Percentiles rank a stretch among this genome's conserved stretches.
Conservation (phyloP, 1,140 invertebrate genomes). For the Drosophila cardini region DNA sequence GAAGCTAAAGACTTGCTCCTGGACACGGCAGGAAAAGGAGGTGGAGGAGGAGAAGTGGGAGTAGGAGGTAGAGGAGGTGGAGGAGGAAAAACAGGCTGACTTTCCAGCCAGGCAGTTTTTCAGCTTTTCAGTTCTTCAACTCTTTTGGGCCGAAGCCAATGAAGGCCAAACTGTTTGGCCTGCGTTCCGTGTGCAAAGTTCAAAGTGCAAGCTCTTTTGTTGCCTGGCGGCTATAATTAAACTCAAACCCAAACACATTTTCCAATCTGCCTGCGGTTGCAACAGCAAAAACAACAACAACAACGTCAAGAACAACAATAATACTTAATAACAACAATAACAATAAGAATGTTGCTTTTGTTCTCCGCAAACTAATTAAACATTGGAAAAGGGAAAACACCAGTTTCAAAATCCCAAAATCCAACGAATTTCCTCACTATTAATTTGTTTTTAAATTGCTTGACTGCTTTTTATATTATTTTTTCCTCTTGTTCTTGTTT, state of each 20-base stretch:
- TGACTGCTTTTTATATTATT: conserved; percentile 22
- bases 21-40: background rate
- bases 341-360: conserved; percentile 49
- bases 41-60: background rate
- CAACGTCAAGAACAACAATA: background rate
- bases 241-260: conserved; percentile 55
- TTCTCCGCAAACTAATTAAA: conserved; percentile 76
- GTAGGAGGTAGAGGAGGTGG: too few relatives aligned
- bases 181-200: conserved; percentile 39
- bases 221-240: conserved; percentile 76
- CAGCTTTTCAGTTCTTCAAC: conserved; percentile 6
- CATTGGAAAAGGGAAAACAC: conserved; percentile 42
- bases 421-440: conserved; percentile 49
- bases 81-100: background rate
- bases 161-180: conserved; percentile 30
- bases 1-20: conserved; percentile 1
- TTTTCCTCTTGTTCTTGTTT: conserved; percentile 7
- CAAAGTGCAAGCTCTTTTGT: conserved; percentile 44
- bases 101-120: background rate
- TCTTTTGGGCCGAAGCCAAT: conserved; percentile 12
- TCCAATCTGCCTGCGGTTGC: conserved; percentile 28
- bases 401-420: background rate
- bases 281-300: conserved; percentile 43
- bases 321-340: conserved; percentile 12
- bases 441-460: conserved; percentile 76